Conservation (phyloP, 2,113 vertebrate species). For the Forbesichthys agassizii region DNA sequence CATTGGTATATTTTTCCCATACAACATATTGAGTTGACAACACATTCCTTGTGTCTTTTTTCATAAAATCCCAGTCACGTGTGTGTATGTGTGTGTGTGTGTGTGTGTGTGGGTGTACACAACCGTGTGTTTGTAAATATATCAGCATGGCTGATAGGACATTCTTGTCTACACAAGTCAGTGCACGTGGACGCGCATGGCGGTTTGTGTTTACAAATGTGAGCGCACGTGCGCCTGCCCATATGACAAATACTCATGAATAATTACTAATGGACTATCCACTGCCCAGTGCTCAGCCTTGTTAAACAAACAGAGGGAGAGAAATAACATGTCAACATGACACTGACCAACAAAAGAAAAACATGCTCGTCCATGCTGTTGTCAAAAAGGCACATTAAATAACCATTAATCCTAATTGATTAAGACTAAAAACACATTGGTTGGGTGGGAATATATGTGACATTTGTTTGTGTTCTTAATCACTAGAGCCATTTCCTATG, state of each 20-base stretch:
- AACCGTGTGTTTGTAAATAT: not conserved
- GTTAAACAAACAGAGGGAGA: conserved; percentile 45
- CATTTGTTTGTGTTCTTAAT: conserved; percentile 39
- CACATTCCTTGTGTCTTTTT: not conserved
- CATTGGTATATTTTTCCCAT: conserved; percentile 6
- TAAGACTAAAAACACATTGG: conserved; percentile 13
- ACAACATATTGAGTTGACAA: not conserved
- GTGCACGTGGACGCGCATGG: too few relatives aligned
- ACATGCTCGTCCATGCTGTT: conserved; percentile 43
- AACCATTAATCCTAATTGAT: conserved; percentile 49
- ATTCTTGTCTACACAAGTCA: too few relatives aligned
- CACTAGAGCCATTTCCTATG: conserved; percentile 24
- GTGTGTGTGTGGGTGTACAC: not conserved
- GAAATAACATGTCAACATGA: conserved; percentile 60
- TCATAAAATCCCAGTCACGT: not conserved
- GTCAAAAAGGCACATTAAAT: conserved; percentile 36
- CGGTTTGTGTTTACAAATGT: too few relatives aligned
- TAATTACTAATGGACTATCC: conserved; percentile 23
- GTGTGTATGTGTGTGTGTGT: not conserved
- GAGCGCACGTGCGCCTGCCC: not conserved
- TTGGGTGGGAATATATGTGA: conserved; percentile 8
- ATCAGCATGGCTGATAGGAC: too few relatives aligned
- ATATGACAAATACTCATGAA: conserved; percentile 17
- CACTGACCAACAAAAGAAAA: conserved; percentile 39
- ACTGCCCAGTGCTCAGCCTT: conserved; percentile 8